A percentile compares a stretch with the other conserved stretches of the same genome.
Evolutionary conservation across 2,113 vertebrate genomes (phyloP).

Genomic region (Grallaria varia): DNA sequence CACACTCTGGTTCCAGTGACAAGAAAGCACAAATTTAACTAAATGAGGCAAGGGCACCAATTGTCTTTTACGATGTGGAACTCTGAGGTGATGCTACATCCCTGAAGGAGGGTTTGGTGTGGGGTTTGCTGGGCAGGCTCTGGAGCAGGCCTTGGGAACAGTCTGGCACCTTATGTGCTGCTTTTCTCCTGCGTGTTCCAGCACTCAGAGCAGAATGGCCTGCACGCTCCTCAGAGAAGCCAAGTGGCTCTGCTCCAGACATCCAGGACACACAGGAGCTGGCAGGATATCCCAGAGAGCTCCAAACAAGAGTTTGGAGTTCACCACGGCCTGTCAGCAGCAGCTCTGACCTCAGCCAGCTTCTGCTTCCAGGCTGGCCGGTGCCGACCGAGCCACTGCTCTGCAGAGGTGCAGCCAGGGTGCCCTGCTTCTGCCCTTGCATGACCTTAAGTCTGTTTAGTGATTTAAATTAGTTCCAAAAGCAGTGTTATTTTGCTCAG

Average conservation of each 20-base stretch:
- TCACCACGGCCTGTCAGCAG: neutral
- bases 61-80: accelerated
- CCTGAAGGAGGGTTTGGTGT: too few species aligned
- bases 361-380: accelerated
- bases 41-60: accelerated
- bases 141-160: neutral
- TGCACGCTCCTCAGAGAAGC: accelerated
- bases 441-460: neutral
- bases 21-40: neutral
- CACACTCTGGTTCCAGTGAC: accelerated
- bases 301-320: neutral
- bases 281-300: neutral
- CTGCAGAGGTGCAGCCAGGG: neutral
- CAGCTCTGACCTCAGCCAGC: neutral
- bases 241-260: neutral
- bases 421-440: neutral
- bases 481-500: neutral
- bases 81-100: too few species aligned
- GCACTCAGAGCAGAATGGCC: accelerated
- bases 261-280: neutral
- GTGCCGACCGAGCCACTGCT: neutral
- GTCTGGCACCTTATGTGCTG: neutral
- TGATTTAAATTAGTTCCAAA: neutral
- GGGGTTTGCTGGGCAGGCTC: neutral
- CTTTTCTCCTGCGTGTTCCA: neutral